These are phyloP conservation scores for Ceratitis capitata DNA, from an alignment of 1,140 invertebrate species.

Conservation along the genomic window DNA sequence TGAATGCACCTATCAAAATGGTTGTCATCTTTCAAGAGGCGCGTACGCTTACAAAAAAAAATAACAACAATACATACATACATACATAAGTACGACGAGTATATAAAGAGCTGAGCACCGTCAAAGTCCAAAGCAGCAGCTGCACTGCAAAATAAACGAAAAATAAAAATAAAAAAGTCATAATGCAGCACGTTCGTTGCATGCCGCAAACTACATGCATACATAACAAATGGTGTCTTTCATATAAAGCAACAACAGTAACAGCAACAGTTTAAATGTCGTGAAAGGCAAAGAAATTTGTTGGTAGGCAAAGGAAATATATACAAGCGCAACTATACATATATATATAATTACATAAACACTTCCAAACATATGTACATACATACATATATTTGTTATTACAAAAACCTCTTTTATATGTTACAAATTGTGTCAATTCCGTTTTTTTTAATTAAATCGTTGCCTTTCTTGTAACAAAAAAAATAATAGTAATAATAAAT, in stretches of 20 bases:
- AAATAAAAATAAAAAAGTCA: not conserved
- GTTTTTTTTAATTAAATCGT: not conserved
- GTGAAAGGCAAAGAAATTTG: not conserved
- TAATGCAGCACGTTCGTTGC: slow-evolving; percentile 8
- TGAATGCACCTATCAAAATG: slow-evolving; percentile 11
- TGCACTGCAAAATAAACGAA: not conserved
- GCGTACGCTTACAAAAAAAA: too few species aligned
- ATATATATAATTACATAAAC: not conserved
- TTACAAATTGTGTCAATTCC: slow-evolving; percentile 37
- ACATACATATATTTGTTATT: not conserved
- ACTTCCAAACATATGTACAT: not conserved
- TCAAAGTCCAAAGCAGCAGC: slow-evolving; percentile 5
- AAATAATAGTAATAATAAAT: too few species aligned
- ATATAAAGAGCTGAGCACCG: not conserved
- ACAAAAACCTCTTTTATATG: slow-evolving; percentile 23
- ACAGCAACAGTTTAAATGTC: too few species aligned
- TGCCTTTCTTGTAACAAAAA: too few species aligned
- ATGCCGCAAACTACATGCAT: too few species aligned
- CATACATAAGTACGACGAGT: not conserved
- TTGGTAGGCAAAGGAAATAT: not conserved
- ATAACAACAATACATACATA: not conserved
- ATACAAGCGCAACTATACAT: not conserved
- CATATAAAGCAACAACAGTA: slow-evolving; percentile 13
- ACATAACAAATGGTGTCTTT: slow-evolving; percentile 6
- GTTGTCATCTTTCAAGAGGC: not conserved